Conservation (phyloP, 2,888 invertebrate species). For the Amphiduros pacificus region DNA sequence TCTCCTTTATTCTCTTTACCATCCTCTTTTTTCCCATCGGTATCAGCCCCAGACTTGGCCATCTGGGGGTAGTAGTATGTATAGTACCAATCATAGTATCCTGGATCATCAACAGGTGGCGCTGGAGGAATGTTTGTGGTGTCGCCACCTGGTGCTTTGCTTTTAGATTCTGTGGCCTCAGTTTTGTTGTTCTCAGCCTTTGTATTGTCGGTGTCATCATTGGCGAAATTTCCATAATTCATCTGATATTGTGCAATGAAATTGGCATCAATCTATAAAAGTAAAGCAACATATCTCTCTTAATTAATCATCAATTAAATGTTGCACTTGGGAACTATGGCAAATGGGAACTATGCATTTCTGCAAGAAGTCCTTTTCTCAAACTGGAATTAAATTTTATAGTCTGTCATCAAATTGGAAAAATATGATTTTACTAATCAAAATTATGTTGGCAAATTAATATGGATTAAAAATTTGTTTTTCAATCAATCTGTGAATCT, state of each 20-base stretch:
- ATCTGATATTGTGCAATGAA: constrained; percentile 95
- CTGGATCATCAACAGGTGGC: constrained; percentile 1
- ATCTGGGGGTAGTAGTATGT: constrained; percentile 1
- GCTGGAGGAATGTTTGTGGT: background rate
- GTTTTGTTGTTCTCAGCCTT: background rate
- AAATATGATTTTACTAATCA: background rate
- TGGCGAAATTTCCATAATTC: constrained; percentile 71
- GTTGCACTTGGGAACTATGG: background rate
- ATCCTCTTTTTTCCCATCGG: background rate
- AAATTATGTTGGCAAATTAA: background rate
- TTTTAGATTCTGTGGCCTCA: background rate
- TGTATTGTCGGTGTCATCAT: background rate
- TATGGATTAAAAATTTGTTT: background rate
- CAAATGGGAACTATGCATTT: background rate
- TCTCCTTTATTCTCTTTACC: too few relatives aligned
- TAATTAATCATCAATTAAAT: background rate
- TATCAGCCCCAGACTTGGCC: background rate
- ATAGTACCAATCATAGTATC: constrained; percentile 4
- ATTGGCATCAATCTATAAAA: constrained; percentile 80
- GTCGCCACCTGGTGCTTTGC: too few relatives aligned
- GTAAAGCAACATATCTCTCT: background rate
- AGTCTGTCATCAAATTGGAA: too few relatives aligned
- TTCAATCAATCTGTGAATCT: background rate
- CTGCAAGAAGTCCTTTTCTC: background rate
- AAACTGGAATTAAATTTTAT: too few relatives aligned